Conservation (phyloP, 2,888 invertebrate species). For the Clusia tigrina region DNA sequence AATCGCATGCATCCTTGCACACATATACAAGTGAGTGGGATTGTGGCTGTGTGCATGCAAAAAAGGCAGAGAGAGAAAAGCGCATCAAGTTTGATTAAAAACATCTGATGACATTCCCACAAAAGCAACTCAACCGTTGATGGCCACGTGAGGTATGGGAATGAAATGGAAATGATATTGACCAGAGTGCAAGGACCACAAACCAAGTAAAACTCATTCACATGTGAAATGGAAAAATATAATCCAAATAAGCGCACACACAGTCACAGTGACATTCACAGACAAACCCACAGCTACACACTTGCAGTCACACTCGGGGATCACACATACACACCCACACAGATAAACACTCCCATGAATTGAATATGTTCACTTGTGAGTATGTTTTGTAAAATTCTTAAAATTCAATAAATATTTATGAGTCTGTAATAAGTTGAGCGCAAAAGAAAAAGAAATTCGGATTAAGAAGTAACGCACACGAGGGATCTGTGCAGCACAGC, state of each 20-base stretch:
- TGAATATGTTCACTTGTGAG: background rate
- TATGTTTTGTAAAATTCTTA: conserved; percentile 54
- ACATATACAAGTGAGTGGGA: too few relatives aligned
- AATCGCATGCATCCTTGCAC: too few relatives aligned
- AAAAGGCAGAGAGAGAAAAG: background rate
- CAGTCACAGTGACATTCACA: conserved; percentile 29
- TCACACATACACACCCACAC: background rate
- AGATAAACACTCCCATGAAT: background rate
- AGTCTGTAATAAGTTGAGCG: conserved; percentile 48
- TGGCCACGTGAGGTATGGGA: background rate
- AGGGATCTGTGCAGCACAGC: too few relatives aligned
- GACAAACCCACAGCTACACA: conserved; percentile 11
- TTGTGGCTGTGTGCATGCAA: too few relatives aligned
- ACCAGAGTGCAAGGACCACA: conserved; percentile 24
- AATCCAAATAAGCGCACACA: conserved; percentile 56
- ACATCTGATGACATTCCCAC: conserved; percentile 11
- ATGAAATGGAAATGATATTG: conserved; percentile 27
- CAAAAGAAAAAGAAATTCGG: background rate
- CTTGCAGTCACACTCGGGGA: background rate
- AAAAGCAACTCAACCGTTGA: background rate
- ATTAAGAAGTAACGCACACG: too few relatives aligned
- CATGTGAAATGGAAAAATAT: conserved; percentile 61
- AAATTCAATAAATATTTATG: conserved; percentile 62
- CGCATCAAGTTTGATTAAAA: background rate
- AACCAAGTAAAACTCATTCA: conserved; percentile 52